These are phyloP conservation scores for Tetropium fuscum DNA, from an alignment of 2,888 invertebrate species.

Conservation along the genomic window DNA sequence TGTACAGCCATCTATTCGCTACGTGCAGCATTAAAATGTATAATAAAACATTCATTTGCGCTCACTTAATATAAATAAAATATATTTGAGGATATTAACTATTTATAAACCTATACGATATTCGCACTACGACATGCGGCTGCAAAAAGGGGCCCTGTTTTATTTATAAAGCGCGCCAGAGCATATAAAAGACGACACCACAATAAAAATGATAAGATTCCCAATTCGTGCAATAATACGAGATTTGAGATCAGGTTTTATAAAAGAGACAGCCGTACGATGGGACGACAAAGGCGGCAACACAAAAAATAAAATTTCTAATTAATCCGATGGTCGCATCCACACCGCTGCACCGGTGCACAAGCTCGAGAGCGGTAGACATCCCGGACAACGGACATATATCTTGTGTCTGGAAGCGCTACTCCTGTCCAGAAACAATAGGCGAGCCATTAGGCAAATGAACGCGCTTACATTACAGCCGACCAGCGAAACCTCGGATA, in stretches of 20 bases:
- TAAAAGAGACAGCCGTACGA: conserved; percentile 32
- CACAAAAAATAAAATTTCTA: conserved; percentile 53
- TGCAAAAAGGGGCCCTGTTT: conserved; percentile 16
- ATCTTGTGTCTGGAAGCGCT: conserved; percentile 62
- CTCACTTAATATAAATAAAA: conserved; percentile 12
- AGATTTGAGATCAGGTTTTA: conserved; percentile 40
- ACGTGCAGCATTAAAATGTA: conserved; percentile 3
- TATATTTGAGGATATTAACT: conserved; percentile 7
- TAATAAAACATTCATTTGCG: conserved; percentile 5
- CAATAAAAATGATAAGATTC: conserved; percentile 33
- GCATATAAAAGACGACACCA: conserved; percentile 21
- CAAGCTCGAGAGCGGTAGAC: conserved; percentile 36
- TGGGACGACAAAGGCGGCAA: conserved; percentile 48
- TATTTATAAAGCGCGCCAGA: conserved; percentile 24
- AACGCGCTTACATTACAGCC: conserved; percentile 53
- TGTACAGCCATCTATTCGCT: too few relatives aligned
- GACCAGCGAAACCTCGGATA: conserved; percentile 30
- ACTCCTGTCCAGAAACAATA: conserved; percentile 65
- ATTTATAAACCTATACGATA: conserved; percentile 13
- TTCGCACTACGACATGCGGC: conserved; percentile 14
- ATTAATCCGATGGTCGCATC: conserved; percentile 54
- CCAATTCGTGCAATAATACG: conserved; percentile 29
- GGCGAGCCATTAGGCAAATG: conserved; percentile 66
- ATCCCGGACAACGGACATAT: conserved; percentile 58
- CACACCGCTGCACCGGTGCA: conserved; percentile 35